Base-by-base conservation (phyloP, 2,113 vertebrate genomes). In the Ifrita kowaldi region DNA sequence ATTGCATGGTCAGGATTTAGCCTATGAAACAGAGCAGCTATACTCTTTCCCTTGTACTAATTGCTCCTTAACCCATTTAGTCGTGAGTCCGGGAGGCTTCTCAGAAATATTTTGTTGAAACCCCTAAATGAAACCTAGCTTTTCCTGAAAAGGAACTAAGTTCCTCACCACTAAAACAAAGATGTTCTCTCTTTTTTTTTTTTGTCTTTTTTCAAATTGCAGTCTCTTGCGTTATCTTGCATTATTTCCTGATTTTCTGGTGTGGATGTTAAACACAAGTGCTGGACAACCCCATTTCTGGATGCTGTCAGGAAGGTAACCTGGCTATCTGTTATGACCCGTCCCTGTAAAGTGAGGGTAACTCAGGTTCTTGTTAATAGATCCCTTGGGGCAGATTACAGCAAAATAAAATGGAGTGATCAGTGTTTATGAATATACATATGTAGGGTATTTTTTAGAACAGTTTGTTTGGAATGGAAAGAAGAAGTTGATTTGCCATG, bases 401-500 rank as follows among this genome's bases (percentile, higher is more conserved):
- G 23, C 32, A 12, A 65, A 33, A 57, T 35, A 42, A 57, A 41
- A 37, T 4, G 5, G 21, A 56, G 22, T 32, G 35, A 18, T 42
- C 17, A 13, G 8, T 37, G 24, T 47, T 63, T 41, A 41, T 24
- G 52, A 11, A 63, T 41, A 53, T 33, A 39, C 16, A 55, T 30
- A 69, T 1, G 2, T 14, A 55, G 13, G 16, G 26, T 13, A 56
- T 50, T 23, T 50, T 81, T 73, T 44, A 33, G 12, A 50, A 16
- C 3, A 27, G 12, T 37, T 73, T 65, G 2, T 22, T 57, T 57
- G 22, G 22, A 73, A 57, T 33, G 15, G 12, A 37, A 44, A 44
- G 26, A 49, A 50, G 22, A 33, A 7, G 8, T 49, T 56, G 32
- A 23, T 65, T 50, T 64, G 21, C 13, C 0, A 0, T 50, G 23